These are phyloP conservation scores for Nothoprocta perdicaria DNA, from an alignment of 2,113 vertebrate genomes.

Conservation along the genomic window DNA sequence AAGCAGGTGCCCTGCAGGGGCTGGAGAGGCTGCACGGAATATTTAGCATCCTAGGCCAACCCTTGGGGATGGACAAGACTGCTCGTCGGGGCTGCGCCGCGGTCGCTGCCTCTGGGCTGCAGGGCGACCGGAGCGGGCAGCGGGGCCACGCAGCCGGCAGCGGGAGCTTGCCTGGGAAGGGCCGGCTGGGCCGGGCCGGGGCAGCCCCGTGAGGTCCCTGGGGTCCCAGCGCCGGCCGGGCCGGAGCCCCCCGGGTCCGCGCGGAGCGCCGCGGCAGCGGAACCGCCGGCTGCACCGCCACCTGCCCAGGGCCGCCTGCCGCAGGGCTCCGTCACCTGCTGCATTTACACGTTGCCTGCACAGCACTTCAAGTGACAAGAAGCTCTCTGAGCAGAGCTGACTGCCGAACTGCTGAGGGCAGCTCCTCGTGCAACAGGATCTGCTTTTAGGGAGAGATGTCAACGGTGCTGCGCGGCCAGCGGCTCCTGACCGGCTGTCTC, in stretches of 20 bases:
- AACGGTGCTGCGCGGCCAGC: background rate
- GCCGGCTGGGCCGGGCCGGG: too few relatives aligned
- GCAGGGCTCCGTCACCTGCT: fast-evolving
- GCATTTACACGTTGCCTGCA: background rate
- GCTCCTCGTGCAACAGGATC: background rate
- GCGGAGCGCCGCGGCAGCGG: too few relatives aligned
- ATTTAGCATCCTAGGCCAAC: background rate
- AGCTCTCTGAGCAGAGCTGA: background rate
- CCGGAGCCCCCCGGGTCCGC: too few relatives aligned
- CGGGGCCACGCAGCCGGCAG: too few relatives aligned
- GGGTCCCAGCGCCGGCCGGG: too few relatives aligned
- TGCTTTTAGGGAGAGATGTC: background rate
- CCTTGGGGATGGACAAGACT: background rate
- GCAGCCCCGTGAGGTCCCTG: too few relatives aligned
- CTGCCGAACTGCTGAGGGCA: background rate
- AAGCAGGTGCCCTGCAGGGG: background rate
- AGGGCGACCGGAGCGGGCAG: too few relatives aligned
- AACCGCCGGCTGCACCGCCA: fast-evolving
- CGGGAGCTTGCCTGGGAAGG: too few relatives aligned
- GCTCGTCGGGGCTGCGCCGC: too few relatives aligned
- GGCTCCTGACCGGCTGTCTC: background rate
- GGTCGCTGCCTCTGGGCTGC: too few relatives aligned
- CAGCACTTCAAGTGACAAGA: background rate
- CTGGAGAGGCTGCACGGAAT: background rate
- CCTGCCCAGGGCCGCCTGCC: too few relatives aligned